These are phyloP conservation scores for Odontamblyopus rebecca DNA, from an alignment of 2,797 vertebrate genomes.

Conservation along the genomic window DNA sequence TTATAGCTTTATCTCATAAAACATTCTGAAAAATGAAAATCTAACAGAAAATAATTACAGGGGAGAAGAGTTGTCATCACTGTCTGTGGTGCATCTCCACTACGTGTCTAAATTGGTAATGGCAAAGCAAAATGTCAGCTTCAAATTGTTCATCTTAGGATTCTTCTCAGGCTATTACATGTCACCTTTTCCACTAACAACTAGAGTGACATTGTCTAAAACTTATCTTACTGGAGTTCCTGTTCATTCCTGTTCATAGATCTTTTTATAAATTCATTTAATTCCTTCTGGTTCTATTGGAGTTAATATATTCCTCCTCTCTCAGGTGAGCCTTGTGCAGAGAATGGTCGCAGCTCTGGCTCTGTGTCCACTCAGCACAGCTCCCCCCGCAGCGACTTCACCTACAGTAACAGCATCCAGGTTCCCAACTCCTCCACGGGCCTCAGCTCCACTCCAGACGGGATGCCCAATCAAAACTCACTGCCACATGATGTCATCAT, in stretches of 20 bases:
- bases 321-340: constrained; percentile 88
- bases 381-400: constrained; percentile 93
- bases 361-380: constrained; percentile 95
- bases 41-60: neutral
- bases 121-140: neutral
- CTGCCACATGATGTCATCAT: constrained; percentile 91
- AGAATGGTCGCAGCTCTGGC: constrained; percentile 94
- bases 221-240: neutral
- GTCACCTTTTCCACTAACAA: neutral
- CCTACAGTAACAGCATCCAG: constrained; percentile 85
- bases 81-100: neutral
- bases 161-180: constrained; percentile 1
- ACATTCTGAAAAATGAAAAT: neutral
- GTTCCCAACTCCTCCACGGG: constrained; percentile 63
- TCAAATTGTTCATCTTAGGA: neutral
- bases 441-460: constrained; percentile 78
- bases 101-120: neutral
- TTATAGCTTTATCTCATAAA: neutral
- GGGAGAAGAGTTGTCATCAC: neutral
- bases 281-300: neutral
- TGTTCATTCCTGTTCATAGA: neutral
- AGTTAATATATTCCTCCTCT: constrained; percentile 44
- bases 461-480: constrained; percentile 75
- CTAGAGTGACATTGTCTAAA: neutral
- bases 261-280: neutral